Percentiles rank a stretch among this genome's conserved stretches.
phyloP scores from a whole-genome alignment of 1,140 invertebrate species.

The Hirudo medicinalis region DNA sequence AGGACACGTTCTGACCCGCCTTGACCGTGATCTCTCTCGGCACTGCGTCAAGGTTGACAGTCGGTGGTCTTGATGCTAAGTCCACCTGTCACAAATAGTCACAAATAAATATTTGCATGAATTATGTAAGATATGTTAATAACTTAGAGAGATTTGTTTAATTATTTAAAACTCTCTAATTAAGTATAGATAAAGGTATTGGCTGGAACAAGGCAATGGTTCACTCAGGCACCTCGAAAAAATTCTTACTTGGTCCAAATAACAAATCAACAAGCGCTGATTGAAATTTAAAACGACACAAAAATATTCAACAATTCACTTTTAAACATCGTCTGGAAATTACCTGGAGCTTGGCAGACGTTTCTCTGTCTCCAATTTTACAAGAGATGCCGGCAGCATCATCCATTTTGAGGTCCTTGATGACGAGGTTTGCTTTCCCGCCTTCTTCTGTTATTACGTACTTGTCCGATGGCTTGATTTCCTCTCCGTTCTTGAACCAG shows the following conservation, averaged over 20 bases:
- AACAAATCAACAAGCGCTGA: too few species aligned
- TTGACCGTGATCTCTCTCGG: constrained; percentile 39
- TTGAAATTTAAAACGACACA: too few species aligned
- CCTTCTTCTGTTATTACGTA: constrained; percentile 33
- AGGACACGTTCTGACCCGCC: constrained; percentile 35
- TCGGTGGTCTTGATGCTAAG: constrained; percentile 37
- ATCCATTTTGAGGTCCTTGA: constrained; percentile 32
- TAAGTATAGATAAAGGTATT: too few species aligned
- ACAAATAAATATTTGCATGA: neutral
- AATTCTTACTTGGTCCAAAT: too few species aligned
- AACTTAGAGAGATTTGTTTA: too few species aligned
- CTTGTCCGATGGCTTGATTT: constrained; percentile 52
- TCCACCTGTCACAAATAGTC: neutral
- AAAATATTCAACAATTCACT: too few species aligned
- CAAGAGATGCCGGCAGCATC: constrained; percentile 37
- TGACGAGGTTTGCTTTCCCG: constrained; percentile 32
- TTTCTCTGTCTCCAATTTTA: constrained; percentile 35
- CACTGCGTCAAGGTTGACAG: constrained; percentile 37
- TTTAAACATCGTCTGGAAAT: too few species aligned
- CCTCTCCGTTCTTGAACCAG: constrained; percentile 82
- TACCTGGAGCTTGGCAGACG: constrained; percentile 33
- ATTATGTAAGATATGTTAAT: too few species aligned
- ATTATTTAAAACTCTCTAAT: too few species aligned
- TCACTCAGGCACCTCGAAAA: too few species aligned
- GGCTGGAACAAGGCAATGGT: too few species aligned